These are phyloP conservation scores for Colaptes auratus DNA, from an alignment of 2,113 vertebrate genomes.

Conservation along the genomic window DNA sequence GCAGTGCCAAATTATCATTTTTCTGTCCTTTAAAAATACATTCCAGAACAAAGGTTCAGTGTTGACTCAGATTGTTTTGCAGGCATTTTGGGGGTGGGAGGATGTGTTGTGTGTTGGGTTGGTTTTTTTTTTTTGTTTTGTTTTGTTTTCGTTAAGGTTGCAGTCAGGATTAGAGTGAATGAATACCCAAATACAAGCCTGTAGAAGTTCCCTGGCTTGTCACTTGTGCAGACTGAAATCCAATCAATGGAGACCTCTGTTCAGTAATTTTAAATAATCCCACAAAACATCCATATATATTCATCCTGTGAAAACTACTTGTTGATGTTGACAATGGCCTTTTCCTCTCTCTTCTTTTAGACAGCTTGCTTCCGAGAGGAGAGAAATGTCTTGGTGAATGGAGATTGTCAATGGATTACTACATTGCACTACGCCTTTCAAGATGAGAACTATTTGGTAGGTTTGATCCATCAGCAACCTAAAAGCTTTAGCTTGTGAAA, in stretches of 20 bases:
- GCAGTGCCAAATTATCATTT: background rate
- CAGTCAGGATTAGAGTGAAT: conserved; percentile 14
- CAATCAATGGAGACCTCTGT: conserved; percentile 38
- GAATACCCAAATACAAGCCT: background rate
- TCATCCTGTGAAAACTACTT: conserved; percentile 16
- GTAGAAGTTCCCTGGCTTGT: conserved; percentile 17
- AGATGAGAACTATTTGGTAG: conserved; percentile 95
- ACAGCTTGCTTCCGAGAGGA: conserved; percentile 97
- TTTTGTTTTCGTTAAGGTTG: background rate
- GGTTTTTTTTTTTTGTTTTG: background rate
- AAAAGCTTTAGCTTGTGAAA: background rate
- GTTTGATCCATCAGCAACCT: conserved; percentile 14
- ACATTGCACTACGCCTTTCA: conserved; percentile 96
- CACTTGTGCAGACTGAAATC: background rate
- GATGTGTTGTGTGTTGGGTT: background rate
- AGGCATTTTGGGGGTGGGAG: background rate
- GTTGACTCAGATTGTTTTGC: background rate
- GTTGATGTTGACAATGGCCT: background rate
- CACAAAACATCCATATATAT: conserved; percentile 44
- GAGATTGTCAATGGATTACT: conserved; percentile 98
- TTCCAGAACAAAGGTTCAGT: background rate
- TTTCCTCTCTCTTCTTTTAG: conserved; percentile 66
- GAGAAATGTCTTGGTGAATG: conserved; percentile 93
- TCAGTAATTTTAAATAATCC: conserved; percentile 54
- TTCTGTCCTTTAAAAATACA: background rate